Evolutionary conservation across 2,888 invertebrate species (phyloP), one percentile per base, ranked within the genome.

Genomic region (Drosophila percnosoma): DNA sequence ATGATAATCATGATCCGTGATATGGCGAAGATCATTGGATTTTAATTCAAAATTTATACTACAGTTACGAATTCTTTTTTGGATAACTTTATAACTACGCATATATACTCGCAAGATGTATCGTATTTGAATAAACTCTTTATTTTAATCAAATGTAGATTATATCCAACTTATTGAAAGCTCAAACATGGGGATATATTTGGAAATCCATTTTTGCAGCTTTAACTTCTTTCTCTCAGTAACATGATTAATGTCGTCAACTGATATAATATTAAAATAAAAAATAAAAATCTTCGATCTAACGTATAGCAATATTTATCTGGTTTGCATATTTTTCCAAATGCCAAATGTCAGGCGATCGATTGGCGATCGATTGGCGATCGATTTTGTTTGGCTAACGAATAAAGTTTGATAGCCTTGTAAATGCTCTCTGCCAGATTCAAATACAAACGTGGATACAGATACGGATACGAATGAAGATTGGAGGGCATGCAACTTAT

Each of bases 401-500:
- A 13, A 59, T 63, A 62, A 40, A 52, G 33, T 52, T 57, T 21
- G n/a, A 49, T 61, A 13, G 36, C 42, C 38, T 33, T 27, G 52
- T 48, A 40, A 36, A 57, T 62, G 54, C 57, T 58, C 13, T 21
- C 13, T 33, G 62, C 24, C 15, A 55, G 51, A 60, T 57, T 52
- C 48, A 53, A 31, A 58, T 51, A 54, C 42, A 59, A 24, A 21
- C 51, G 29, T 40, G 49, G 15, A 40, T 40, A 51, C 31, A n/a
- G 15, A 42, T 55, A 21, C 34, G 21, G 38, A 55, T 48, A 36
- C 66, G 62, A 40, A 53, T 61, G 24, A 42, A 54, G 72, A 71
- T 71, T 75, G 49, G 76, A 75, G 66, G 72, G 68, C 79, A 72
- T 29, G n/a, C 72, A 72, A 78, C 76, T 60, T 78, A 78, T 80